Evolutionary conservation across 2,888 invertebrate species (phyloP), one percentile per base, ranked within the genome.

Genomic region (Molorchus minor): DNA sequence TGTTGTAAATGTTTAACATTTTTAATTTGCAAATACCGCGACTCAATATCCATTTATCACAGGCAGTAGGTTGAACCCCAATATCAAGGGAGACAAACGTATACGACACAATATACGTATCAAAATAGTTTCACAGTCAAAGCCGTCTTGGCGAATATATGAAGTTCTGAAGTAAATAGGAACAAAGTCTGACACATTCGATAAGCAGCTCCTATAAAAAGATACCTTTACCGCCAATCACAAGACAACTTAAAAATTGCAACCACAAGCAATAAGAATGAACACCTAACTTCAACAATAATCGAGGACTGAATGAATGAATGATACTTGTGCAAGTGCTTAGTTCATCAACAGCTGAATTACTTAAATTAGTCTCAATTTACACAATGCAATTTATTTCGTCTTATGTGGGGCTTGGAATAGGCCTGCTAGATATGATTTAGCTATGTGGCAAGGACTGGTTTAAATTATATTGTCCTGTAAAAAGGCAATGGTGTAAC

Each of bases 1-100:
- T 87, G 82, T 89, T 89, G 79, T 89, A 87, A 74, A 88, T 83
- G 82, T 86, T 87, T 81, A 88, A 81, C 89, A 89, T 89, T 80
- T n/a, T 88, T 80, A 77, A 74, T 67, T 72, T 76, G 76, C 65
- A 79, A 73, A 70, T 73, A 74, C 58, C 72, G 71, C 69, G 75
- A 78, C 73, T 79, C 79, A 79, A 78, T 77, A 79, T 80, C 80
- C 80, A 80, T 80, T 78, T 79, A 79, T 75, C 75, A 76, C 76
- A 71, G 64, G 64, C 19, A 49, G 52, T 54, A 56, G 60, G 64
- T 65, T 64, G 57, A 61, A 65, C 71, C 74, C 71, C 70, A 58
- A 49, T 56, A 53, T 52, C 44, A 64, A 68, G 70, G 71, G 67
- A 55, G 36, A 49, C 58, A 33, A 30, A 4, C 30, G 13, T 47